Evolutionary conservation across 2,888 invertebrate species (phyloP), one percentile per base, ranked within the genome.

Genomic region (Hecatera dysodea): DNA sequence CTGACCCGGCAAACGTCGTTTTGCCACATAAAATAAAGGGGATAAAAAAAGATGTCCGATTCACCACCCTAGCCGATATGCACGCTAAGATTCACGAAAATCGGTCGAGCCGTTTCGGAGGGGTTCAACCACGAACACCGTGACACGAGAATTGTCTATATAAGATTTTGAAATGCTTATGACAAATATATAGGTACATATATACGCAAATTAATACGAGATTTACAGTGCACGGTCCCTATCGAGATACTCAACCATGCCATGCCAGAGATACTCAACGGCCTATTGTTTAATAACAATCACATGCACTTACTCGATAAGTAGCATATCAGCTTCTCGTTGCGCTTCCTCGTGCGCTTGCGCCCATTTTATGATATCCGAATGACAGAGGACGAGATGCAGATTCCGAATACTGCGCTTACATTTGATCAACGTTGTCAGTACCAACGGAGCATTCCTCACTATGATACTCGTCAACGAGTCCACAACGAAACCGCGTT

Each of bases 331-430:
- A 55, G 81, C 85, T 80, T 94, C 93, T 61, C 87, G 87, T 71
- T 90, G 92, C 15, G 85, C 67, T 80, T 95, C 94, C 62, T 95
- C 95, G 67, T 92, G 91, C 5, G 86, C 69, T 74, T 92, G 91
- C 22, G 87, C 92, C 95, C 96, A 96, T 83, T 90, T 93, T 39
- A 73, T 59, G 72, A 95, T 94, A 80, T 94, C 95, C 4, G 93
- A 91, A 27, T 95, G 94, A 77, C 95, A 94, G 11, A 96, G 76
- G 19, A 95, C 84, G 2, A 95, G 88, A 79, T 95, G 93, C 65
- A 94, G 86, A 66, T 95, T 94, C 78, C 87, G 79, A 78, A 95
- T 93, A 12, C 72, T 86, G 29, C 78, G 86, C 80, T 95, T 96
- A 81, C 93, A 91, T 87, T 91, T 95, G 11, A 96, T 87, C 29